Conservation (phyloP, 2,888 invertebrate species). For the Chironomus riparius region DNA sequence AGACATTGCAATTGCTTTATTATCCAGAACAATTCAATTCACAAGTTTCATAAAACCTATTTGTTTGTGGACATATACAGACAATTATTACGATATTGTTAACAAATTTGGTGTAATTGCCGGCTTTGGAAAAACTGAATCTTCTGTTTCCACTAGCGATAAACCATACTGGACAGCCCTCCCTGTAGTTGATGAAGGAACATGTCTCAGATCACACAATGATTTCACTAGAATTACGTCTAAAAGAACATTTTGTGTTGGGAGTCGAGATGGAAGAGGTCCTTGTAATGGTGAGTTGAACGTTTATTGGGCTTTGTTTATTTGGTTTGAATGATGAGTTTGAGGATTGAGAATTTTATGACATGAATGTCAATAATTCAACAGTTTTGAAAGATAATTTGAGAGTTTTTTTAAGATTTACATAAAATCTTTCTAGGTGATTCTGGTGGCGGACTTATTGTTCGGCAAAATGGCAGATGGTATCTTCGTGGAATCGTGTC, state of each 20-base stretch:
- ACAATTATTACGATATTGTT: slow-evolving; percentile 36
- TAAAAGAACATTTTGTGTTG: slow-evolving; percentile 42
- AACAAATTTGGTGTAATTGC: slow-evolving; percentile 32
- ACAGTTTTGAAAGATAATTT: no score
- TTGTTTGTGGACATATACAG: slow-evolving; percentile 40
- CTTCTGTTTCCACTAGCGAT: slow-evolving; percentile 29
- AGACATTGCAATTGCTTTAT: slow-evolving; percentile 46
- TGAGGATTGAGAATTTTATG: no score
- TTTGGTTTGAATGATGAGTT: no score
- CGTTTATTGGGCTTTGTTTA: no score
- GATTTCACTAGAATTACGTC: slow-evolving; percentile 40
- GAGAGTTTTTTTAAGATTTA: no score
- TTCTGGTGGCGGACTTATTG: slow-evolving; percentile 21
- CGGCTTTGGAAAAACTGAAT: slow-evolving; percentile 31
- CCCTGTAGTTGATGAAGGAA: slow-evolving; percentile 46
- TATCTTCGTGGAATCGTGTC: slow-evolving; percentile 23
- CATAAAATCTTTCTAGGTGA: neutral
- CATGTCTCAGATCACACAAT: slow-evolving; percentile 44
- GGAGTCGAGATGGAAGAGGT: neutral
- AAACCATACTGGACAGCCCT: slow-evolving; percentile 43
- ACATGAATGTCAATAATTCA: no score
- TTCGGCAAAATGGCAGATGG: slow-evolving; percentile 1
- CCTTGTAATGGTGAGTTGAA: neutral
- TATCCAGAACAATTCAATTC: slow-evolving; percentile 42
- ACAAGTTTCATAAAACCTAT: slow-evolving; percentile 45